Percentiles rank a stretch among this genome's conserved stretches.
Conservation (phyloP, 2,113 vertebrate species). For the Pedetes capensis region DNA sequence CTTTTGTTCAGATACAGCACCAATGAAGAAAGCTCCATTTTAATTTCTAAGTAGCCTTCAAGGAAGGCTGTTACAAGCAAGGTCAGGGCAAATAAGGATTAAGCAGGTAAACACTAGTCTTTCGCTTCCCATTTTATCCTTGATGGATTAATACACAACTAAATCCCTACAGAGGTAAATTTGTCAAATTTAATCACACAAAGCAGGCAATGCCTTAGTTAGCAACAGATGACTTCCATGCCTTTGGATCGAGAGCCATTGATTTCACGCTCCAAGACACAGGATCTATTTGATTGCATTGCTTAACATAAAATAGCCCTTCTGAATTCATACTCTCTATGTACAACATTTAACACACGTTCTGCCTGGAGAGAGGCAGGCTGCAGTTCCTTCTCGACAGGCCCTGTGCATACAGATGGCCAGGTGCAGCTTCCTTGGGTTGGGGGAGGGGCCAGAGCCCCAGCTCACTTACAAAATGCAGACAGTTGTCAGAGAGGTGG, state of each 20-base stretch:
- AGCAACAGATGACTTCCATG: not conserved
- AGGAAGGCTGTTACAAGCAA: not conserved
- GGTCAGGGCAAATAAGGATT: not conserved
- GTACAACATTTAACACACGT: not conserved
- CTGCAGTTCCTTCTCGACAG: not conserved
- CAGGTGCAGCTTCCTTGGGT: not conserved
- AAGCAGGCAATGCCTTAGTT: not conserved
- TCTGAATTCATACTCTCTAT: not conserved
- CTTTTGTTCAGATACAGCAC: not conserved
- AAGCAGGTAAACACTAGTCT: not conserved
- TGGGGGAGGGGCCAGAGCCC: not conserved
- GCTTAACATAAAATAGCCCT: not conserved
- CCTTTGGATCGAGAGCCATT: not conserved
- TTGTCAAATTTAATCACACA: conserved; percentile 12
- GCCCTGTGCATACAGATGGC: not conserved
- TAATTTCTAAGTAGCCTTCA: conserved; percentile 12
- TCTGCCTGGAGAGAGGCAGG: not conserved
- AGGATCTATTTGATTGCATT: not conserved
- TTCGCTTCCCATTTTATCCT: not conserved
- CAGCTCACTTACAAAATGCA: not conserved
- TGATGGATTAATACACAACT: not conserved
- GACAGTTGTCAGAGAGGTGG: not conserved
- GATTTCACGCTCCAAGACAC: not conserved
- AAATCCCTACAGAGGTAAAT: not conserved
- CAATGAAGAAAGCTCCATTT: not conserved